phyloP scores from a whole-genome alignment of 2,797 vertebrate genomes.

The Megaceryle alcyon region DNA sequence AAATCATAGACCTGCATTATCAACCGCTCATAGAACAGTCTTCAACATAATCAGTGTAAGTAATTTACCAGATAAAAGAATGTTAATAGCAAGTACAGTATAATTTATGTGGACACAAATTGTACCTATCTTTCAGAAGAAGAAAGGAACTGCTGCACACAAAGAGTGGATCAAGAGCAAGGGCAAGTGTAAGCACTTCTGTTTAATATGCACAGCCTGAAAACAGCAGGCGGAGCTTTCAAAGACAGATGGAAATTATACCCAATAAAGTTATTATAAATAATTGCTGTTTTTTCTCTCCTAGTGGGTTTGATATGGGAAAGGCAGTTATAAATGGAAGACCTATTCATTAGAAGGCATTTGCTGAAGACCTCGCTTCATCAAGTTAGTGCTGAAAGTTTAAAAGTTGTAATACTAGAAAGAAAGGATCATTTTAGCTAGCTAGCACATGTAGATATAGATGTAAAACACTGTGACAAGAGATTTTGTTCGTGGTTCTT shows the following conservation, averaged over 20 bases:
- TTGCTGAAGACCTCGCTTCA: slow-evolving; percentile 13
- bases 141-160: slow-evolving; percentile 72
- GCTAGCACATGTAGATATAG: neutral
- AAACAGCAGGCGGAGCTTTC: slow-evolving; percentile 70
- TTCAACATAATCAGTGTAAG: slow-evolving; percentile 72
- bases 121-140: slow-evolving; percentile 72
- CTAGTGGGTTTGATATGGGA: slow-evolving; percentile 33
- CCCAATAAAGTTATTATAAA: slow-evolving; percentile 78
- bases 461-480: too few species aligned
- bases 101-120: slow-evolving; percentile 79
- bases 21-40: slow-evolving; percentile 71
- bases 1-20: slow-evolving; percentile 73
- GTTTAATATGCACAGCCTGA: slow-evolving; percentile 68
- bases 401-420: neutral
- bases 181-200: slow-evolving; percentile 73
- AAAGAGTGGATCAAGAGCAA: slow-evolving; percentile 68
- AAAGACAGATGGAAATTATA: slow-evolving; percentile 76
- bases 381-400: slow-evolving; percentile 21
- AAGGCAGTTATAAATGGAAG: slow-evolving; percentile 57
- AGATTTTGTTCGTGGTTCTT: neutral
- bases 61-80: slow-evolving; percentile 79
- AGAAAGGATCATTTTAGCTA: neutral
- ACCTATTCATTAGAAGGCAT: slow-evolving; percentile 60
- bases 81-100: slow-evolving; percentile 77
- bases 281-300: slow-evolving; percentile 75